Evolutionary conservation across 1,140 invertebrate genomes (phyloP), one percentile per base, ranked within the genome.

Genomic region (Temnothorax curvispinosus): DNA sequence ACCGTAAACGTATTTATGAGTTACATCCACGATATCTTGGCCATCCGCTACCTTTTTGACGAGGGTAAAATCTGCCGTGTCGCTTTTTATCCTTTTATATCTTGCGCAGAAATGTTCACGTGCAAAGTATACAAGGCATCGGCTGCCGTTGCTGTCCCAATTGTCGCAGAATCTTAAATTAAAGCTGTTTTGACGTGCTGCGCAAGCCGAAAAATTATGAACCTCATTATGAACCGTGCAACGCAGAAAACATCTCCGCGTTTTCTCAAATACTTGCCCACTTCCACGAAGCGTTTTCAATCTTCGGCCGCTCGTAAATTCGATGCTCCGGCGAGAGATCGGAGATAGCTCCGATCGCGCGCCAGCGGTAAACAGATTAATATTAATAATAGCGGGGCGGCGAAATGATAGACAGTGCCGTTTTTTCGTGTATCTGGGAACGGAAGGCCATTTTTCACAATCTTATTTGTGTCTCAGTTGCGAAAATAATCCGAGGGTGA

Each of bases 271-370:
- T 72, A 15, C 21, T 35, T 35, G 27, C 18, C 15, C 58, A 6
- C 47, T 85, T 77, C 74, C 58, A 65, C 72, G 71, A 85, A 85
- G 21, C 13, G 35, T 62, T 65, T 77, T 85, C 54, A 85, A 85
- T 74, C 44, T 75, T 50, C 74, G n/a, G 21, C 35, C 35, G 72
- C 72, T 75, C 82, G 44, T 74, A 76, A 76, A 74, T 85, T 85
- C n/a, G 56, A 13, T 76, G 44, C 74, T 50, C 27, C 52, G 58
- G 32, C 44, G 27, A 38, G 21, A 77, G 27, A 52, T 54, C 32
- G 35, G 13, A 58, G 56, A 75, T 41, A 52, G 50, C 21, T 62
- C 6, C n/a, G 72, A 52, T 75, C 41, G 58, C 32, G 32, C 47
- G 44, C 11, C n/a, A 32, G 18, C 58, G 47, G 15, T 54, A 64